phyloP scores from a whole-genome alignment of 2,113 vertebrate species.

The Gymnarchus niloticus region DNA sequence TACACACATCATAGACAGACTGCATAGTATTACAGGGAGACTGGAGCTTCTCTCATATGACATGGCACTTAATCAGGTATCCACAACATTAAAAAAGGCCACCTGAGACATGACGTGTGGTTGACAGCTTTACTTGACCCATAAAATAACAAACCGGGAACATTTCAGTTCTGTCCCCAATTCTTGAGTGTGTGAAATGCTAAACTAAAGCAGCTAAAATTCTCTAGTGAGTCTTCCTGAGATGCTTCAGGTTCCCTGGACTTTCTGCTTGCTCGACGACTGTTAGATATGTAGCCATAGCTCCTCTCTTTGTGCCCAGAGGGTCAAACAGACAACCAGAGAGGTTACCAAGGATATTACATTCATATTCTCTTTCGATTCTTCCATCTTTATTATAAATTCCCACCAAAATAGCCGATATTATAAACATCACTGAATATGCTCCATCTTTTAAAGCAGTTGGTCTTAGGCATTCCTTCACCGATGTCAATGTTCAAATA shows the following conservation, averaged over 20 bases:
- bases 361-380: background rate
- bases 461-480: background rate
- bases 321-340: background rate
- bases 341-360: background rate
- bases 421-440: background rate
- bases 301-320: background rate
- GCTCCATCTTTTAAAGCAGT: background rate
- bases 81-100: background rate
- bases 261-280: background rate
- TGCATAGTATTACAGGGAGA: background rate
- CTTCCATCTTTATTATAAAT: background rate
- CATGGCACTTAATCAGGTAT: background rate
- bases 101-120: background rate
- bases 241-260: background rate
- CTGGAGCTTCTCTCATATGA: background rate
- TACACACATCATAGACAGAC: background rate
- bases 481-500: background rate
- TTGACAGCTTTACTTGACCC: background rate
- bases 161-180: too few relatives aligned
- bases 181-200: background rate
- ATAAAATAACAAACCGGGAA: background rate
- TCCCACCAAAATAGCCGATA: background rate
- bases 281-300: background rate
- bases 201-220: background rate
- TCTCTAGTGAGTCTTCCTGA: conserved; percentile 3